Percentiles rank a stretch among this genome's conserved stretches.
phyloP scores from a whole-genome alignment of 2,797 vertebrate genomes.

The Danionella dracula region DNA sequence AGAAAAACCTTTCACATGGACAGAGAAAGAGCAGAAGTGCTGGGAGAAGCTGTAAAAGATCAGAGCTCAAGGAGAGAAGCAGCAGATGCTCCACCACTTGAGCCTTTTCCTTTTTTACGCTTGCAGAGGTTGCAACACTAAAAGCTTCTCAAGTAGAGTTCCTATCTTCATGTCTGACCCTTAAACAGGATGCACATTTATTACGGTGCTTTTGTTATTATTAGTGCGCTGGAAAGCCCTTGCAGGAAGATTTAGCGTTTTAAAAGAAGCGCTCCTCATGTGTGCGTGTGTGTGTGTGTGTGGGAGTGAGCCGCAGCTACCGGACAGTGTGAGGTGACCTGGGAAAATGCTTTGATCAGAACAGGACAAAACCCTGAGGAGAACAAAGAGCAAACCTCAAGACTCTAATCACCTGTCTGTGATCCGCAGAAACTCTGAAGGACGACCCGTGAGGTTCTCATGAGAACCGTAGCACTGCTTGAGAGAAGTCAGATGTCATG shows the following conservation, averaged over 20 bases:
- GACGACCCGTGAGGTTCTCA: conserved; percentile 1
- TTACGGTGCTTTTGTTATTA: neutral
- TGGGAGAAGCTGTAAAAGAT: neutral
- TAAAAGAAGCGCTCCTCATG: neutral
- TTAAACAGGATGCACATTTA: conserved; percentile 27
- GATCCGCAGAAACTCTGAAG: conserved; percentile 10
- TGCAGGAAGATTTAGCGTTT: neutral
- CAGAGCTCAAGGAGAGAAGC: neutral
- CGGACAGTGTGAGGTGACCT: conserved; percentile 8
- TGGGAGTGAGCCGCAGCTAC: neutral
- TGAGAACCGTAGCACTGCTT: no score
- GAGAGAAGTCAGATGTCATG: no score
- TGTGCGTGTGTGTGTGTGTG: neutral
- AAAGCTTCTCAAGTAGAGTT: conserved; percentile 27
- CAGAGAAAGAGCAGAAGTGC: neutral
- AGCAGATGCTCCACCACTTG: conserved; percentile 25
- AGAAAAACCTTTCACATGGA: neutral
- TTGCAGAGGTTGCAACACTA: conserved; percentile 23
- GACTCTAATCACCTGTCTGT: conserved; percentile 15
- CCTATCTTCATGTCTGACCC: conserved; percentile 3
- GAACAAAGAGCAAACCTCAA: conserved; percentile 15
- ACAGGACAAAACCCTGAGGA: neutral
- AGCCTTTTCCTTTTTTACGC: neutral
- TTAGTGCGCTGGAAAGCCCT: neutral
- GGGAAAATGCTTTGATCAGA: conserved; percentile 26